Conservation (phyloP, 2,113 vertebrate species). For the Megaceryle torquata region DNA sequence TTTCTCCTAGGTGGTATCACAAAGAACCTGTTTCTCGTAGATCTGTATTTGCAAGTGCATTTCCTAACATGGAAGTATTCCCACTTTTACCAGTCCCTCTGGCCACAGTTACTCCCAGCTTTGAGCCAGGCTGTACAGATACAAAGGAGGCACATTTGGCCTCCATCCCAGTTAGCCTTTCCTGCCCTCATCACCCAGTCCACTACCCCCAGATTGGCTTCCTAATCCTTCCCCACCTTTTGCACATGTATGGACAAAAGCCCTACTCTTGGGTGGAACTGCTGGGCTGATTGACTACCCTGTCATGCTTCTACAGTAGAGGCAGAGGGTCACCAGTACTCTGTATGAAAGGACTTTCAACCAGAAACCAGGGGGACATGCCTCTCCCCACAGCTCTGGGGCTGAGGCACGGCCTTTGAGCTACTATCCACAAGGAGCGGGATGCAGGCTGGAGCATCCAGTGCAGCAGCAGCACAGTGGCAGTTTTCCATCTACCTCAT, state of each 20-base stretch:
- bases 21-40: background rate
- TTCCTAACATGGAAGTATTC: background rate
- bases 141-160: background rate
- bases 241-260: background rate
- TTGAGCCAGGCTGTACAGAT: background rate
- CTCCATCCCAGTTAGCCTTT: background rate
- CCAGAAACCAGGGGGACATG: background rate
- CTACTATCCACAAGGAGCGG: background rate
- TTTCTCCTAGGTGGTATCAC: background rate
- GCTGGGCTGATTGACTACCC: background rate
- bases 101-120: background rate
- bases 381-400: background rate
- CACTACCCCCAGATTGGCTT: background rate
- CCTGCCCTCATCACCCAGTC: background rate
- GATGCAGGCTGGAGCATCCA: background rate
- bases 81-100: background rate
- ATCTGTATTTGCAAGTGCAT: background rate
- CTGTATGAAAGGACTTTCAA: background rate
- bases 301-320: fast-evolving
- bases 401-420: background rate
- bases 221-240: background rate
- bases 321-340: background rate
- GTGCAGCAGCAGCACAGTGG: background rate
- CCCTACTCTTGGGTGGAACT: background rate
- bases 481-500: background rate